These are phyloP conservation scores for Nomada goodeniana DNA, from an alignment of 2,888 invertebrate species.

Conservation along the genomic window DNA sequence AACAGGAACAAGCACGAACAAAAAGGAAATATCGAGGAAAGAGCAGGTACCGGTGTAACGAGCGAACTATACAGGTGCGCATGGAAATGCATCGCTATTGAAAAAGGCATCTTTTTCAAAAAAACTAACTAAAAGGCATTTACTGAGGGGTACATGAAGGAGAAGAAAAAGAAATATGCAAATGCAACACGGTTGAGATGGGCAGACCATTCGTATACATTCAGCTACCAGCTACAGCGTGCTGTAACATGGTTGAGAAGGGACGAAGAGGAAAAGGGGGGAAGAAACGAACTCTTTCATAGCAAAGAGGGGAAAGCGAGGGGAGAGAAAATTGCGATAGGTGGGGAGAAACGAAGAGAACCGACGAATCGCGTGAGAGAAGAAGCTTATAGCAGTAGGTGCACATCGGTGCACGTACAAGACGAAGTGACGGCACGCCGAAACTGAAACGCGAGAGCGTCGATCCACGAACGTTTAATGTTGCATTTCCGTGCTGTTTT, in stretches of 20 bases:
- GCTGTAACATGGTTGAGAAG: not conserved
- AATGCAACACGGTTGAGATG: conserved; percentile 50
- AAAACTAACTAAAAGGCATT: conserved; percentile 25
- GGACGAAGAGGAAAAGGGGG: conserved; percentile 1
- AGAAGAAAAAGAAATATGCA: conserved; percentile 41
- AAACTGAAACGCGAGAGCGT: conserved; percentile 58
- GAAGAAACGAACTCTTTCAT: conserved; percentile 25
- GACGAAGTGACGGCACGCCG: conserved; percentile 71
- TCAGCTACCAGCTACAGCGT: conserved; percentile 46
- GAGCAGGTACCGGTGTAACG: not conserved
- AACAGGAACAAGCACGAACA: not conserved
- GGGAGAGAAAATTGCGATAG: conserved; percentile 23
- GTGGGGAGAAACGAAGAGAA: conserved; percentile 63
- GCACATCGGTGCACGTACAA: conserved; percentile 54
- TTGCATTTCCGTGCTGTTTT: conserved; percentile 73
- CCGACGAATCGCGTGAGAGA: conserved; percentile 66
- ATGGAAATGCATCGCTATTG: not conserved
- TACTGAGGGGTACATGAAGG: conserved; percentile 7
- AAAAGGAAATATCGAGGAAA: not conserved
- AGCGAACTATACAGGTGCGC: not conserved
- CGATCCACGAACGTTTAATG: conserved; percentile 68
- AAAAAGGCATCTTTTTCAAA: conserved; percentile 30
- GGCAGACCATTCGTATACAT: conserved; percentile 44
- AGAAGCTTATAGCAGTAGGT: conserved; percentile 56
- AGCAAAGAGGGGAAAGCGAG: conserved; percentile 33